Percentiles rank a stretch among this genome's conserved stretches.
phyloP scores from a whole-genome alignment of 2,113 vertebrate genomes.

The Epinephelus fuscoguttatus region DNA sequence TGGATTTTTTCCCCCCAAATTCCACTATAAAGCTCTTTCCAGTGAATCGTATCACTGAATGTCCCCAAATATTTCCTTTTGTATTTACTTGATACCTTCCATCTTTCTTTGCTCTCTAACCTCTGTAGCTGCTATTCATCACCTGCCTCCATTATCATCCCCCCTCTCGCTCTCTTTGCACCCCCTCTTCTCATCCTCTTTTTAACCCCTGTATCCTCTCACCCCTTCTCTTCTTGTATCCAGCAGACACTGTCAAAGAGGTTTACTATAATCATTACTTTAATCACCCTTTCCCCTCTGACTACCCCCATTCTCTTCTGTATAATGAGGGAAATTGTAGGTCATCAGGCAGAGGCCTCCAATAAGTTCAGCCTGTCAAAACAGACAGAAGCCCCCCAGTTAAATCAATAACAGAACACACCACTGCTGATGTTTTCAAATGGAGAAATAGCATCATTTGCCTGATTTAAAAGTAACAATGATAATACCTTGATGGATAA shows the following conservation, averaged over 20 bases:
- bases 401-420: constrained; percentile 22
- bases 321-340: constrained; percentile 65
- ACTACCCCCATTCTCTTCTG: constrained; percentile 40
- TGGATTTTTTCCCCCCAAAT: neutral
- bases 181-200: constrained; percentile 4
- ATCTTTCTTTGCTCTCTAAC: constrained; percentile 3
- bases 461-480: neutral
- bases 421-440: neutral
- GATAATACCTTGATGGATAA: neutral
- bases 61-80: neutral
- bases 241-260: constrained; percentile 51
- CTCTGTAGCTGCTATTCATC: neutral
- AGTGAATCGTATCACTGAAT: neutral
- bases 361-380: constrained; percentile 31
- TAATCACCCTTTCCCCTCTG: constrained; percentile 57
- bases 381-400: constrained; percentile 1
- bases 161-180: neutral
- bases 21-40: neutral
- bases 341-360: constrained; percentile 54
- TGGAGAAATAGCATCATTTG: constrained; percentile 2
- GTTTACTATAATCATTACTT: constrained; percentile 65
- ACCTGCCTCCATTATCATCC: constrained; percentile 7
- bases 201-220: constrained; percentile 27
- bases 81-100: neutral
- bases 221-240: neutral